Evolutionary conservation across 2,113 vertebrate species (phyloP).

Genomic region (Pholis gunnellus): DNA sequence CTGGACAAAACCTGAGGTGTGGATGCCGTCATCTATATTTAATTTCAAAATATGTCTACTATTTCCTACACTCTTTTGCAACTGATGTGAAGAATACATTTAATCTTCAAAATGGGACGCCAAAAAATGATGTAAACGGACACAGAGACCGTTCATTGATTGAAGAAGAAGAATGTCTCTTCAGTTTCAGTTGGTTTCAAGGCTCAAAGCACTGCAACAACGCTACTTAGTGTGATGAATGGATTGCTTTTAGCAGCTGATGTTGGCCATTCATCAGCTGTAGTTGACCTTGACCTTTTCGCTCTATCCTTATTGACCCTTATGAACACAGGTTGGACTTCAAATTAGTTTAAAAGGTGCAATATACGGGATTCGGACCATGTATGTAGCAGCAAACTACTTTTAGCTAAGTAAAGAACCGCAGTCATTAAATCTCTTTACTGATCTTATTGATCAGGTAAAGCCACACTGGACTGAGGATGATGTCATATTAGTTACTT

Average conservation of each 20-base stretch:
- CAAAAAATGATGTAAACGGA: not conserved
- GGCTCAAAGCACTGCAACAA: slow-evolving; percentile 2
- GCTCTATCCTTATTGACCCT: not conserved
- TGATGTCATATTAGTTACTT: too few species aligned
- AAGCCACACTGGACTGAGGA: not conserved
- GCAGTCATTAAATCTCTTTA: not conserved
- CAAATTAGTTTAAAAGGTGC: not conserved
- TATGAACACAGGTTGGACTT: not conserved
- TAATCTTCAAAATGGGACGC: not conserved
- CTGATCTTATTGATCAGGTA: too few species aligned
- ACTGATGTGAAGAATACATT: not conserved
- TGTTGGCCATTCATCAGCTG: slow-evolving; percentile 44
- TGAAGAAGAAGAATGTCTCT: not conserved
- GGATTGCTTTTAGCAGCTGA: slow-evolving; percentile 8
- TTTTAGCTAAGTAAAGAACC: too few species aligned
- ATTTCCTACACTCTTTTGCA: not conserved
- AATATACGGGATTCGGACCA: not conserved
- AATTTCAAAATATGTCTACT: not conserved
- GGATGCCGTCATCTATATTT: not conserved
- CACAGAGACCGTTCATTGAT: not conserved
- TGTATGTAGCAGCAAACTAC: not conserved
- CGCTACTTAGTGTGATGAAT: slow-evolving; percentile 41
- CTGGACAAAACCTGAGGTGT: not conserved
- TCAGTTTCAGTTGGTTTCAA: not conserved
- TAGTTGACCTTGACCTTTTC: slow-evolving; percentile 35